Conservation (phyloP, 2,888 invertebrate species). For the Punctoribates punctum region DNA sequence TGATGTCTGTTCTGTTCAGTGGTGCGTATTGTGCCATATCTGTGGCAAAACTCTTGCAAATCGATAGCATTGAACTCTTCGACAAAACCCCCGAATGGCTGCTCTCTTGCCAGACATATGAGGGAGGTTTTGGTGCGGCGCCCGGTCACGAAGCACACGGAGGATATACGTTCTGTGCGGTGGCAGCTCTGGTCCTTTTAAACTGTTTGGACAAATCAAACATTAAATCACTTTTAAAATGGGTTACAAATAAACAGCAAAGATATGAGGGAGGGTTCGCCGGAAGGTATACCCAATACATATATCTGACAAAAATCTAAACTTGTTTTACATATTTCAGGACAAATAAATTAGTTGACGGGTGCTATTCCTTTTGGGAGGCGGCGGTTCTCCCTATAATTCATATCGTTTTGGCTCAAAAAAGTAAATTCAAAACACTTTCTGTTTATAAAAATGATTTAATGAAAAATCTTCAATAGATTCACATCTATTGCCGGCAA, state of each 20-base stretch:
- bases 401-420: conserved; percentile 64
- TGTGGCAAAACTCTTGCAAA: conserved; percentile 79
- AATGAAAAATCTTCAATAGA: background rate
- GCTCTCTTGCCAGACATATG: conserved; percentile 73
- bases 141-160: conserved; percentile 98
- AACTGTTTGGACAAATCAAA: conserved; percentile 71
- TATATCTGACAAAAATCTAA: background rate
- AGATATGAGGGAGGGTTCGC: conserved; percentile 86
- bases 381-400: conserved; percentile 86
- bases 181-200: conserved; percentile 80
- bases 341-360: conserved; percentile 98
- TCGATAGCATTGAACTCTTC: conserved; percentile 71
- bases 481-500: background rate
- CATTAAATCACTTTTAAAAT: conserved; percentile 68
- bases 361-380: conserved; percentile 99
- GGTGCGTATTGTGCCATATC: conserved; percentile 95
- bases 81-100: conserved; percentile 88
- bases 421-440: conserved; percentile 43
- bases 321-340: conserved; percentile 42
- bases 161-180: conserved; percentile 97
- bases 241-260: conserved; percentile 90
- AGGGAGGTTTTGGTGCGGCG: conserved; percentile 93
- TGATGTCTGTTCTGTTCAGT: conserved; percentile 56
- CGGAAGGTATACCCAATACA: conserved; percentile 47
- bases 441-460: background rate